Evolutionary conservation across 2,888 invertebrate genomes (phyloP), one percentile per base, ranked within the genome.

Genomic region (Pristionchus fissidentatus): DNA sequence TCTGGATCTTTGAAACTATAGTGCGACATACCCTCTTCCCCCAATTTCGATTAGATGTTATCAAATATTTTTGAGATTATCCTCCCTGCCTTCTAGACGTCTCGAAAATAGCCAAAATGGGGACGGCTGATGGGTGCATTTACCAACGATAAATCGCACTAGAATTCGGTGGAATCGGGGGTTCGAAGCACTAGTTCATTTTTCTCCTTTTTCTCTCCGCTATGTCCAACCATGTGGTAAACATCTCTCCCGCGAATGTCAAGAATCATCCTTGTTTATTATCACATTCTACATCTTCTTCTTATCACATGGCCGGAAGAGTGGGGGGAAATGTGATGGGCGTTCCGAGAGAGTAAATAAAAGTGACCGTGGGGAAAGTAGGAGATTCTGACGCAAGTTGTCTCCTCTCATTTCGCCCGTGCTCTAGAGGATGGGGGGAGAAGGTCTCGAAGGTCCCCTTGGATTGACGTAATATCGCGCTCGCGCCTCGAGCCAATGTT

Each of bases 241-340:
- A 32, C 29, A 29, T n/a, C 1, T 32, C 60, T 60, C 60, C 29
- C 32, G 60, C 29, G 22, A 55, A 55, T 55, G 55, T 19, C 55
- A 55, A 70, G 19, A 26, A 41, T 38, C 41, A 70, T 70, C 41
- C 26, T 70, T 70, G 70, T 15, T 26, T 38, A 22, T 22, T 66
- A 66, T n/a, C 26, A 41, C 38, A n/a, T n/a, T n/a, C n/a, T n/a
- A n/a, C n/a, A n/a, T n/a, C n/a, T n/a, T n/a, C n/a, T n/a, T n/a
- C n/a, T 8, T 57, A 70, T 70, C 70, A 41, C 70, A 70, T 70
- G 70, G 41, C 70, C 70, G 70, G 70, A 70, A 70, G 70, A 19
- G 26, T 26, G 7, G 7, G 66, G 60, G 32, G 10, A 35, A 7
- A n/a, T n/a, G n/a, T n/a, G n/a, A n/a, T n/a, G 35, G 38, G 66